Base-by-base conservation (phyloP, 2,888 invertebrate species). In the Nymphalis c-album region DNA sequence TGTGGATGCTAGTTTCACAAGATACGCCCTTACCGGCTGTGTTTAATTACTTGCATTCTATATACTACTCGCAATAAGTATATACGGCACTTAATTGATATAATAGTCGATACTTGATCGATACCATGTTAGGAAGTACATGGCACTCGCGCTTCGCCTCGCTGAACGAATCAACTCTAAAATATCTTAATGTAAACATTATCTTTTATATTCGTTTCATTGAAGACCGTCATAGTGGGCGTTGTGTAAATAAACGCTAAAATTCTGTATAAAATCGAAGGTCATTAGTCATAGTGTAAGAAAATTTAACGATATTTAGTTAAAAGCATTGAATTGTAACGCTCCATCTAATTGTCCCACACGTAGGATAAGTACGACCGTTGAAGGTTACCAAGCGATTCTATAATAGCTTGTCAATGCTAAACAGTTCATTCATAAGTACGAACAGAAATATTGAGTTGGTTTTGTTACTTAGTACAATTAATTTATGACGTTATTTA, bases 361-460 rank as follows among this genome's bases (percentile, higher is more conserved):
- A 63, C 63, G 50, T 59, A 26, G 31, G 26, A 26, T 58, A 31
- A 18, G 13, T 51, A 40, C 50, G 58, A 57, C 45, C 64, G 22
- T 17, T 48, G 71, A 70, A 71, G 67, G 70, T 57, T 64, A 67
- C 26, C 64, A n/a, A 62, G 67, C 71, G 18, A 69, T 73, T 71
- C 67, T 40, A 70, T 72, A 69, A 72, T 63, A 73, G 66, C 61
- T 67, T 67, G 73, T 75, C 83, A 83, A 83, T 84, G 83, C 81
- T 80, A 81, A 81, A 83, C 81, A 78, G 80, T 84, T 81, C 85
- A 84, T 85, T 88, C 82, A 83, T 80, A 13, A 40, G 13, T 40
- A 13, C 40, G 13, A 40, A 40, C 13, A 40, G 2, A n/a, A 40
- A 10, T 40, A 13, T 40, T 4, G 3, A 58, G 51, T 22, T 45